Conservation (phyloP, 2,797 vertebrate genomes). For the Dryobates pubescens region DNA sequence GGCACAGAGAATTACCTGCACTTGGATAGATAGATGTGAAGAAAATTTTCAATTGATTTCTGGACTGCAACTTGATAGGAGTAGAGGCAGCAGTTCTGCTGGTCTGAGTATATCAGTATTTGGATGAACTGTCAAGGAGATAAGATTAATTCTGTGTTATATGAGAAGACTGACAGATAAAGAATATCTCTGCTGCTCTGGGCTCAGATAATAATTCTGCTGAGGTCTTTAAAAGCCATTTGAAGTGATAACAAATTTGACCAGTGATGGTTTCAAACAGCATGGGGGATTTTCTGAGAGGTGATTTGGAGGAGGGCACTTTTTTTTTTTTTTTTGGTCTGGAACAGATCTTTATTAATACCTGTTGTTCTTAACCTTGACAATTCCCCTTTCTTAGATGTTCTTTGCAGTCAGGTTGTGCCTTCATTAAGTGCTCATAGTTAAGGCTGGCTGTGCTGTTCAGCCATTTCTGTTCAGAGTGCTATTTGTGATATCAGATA, state of each 20-base stretch:
- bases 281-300: background rate
- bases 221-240: background rate
- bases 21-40: background rate
- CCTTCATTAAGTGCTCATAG: background rate
- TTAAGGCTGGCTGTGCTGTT: background rate
- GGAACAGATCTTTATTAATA: background rate
- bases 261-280: background rate
- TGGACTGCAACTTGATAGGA: background rate
- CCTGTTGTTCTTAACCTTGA: background rate
- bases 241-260: background rate
- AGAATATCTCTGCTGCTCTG: background rate
- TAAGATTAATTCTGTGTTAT: background rate
- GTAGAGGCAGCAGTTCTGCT: background rate
- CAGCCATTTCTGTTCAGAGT: background rate
- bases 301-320: background rate
- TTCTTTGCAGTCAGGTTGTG: background rate
- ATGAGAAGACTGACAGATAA: background rate
- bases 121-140: background rate
- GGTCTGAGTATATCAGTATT: background rate
- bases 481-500: background rate
- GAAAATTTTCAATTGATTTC: conserved; percentile 2
- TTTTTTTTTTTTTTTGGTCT: background rate
- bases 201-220: background rate
- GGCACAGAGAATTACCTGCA: background rate
- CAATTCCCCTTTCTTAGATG: background rate